These are phyloP conservation scores for Sitobion miscanthi DNA, from an alignment of 1,140 invertebrate species.

Conservation along the genomic window DNA sequence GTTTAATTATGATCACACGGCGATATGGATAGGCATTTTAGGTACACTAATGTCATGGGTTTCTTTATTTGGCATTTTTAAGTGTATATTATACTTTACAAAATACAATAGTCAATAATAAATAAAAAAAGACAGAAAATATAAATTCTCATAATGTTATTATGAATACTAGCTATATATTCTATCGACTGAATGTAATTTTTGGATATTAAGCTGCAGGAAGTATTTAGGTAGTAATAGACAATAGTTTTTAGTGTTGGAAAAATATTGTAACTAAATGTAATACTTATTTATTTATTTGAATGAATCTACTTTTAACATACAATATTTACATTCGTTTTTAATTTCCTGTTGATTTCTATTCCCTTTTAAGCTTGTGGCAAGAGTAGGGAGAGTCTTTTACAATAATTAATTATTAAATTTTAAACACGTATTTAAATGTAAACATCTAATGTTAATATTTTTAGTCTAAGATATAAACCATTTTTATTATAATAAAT, in stretches of 20 bases:
- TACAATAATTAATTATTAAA: no score
- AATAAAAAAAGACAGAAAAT: no score
- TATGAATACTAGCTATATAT: not conserved
- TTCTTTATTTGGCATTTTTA: not conserved
- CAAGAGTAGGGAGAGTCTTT: no score
- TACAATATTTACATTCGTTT: no score
- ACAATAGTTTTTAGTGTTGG: not conserved
- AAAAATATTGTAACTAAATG: not conserved
- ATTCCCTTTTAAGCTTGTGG: no score
- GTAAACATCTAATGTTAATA: no score
- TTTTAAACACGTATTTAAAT: no score
- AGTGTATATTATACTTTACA: not conserved
- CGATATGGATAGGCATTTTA: slow-evolving; percentile 8
- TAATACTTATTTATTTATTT: not conserved
- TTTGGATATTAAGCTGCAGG: not conserved
- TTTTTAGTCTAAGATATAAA: no score
- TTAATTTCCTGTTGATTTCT: no score
- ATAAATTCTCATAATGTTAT: not conserved
- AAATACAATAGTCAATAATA: not conserved
- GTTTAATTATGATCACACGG: not conserved
- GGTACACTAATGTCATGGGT: not conserved
- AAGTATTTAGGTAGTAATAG: not conserved
- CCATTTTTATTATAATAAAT: no score
- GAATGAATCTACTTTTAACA: no score
- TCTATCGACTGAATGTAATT: not conserved